Percentiles rank a stretch among this genome's conserved stretches.
These are phyloP conservation scores for Bucorvus abyssinicus DNA, from an alignment of 2,797 vertebrate species.

Conservation along the genomic window DNA sequence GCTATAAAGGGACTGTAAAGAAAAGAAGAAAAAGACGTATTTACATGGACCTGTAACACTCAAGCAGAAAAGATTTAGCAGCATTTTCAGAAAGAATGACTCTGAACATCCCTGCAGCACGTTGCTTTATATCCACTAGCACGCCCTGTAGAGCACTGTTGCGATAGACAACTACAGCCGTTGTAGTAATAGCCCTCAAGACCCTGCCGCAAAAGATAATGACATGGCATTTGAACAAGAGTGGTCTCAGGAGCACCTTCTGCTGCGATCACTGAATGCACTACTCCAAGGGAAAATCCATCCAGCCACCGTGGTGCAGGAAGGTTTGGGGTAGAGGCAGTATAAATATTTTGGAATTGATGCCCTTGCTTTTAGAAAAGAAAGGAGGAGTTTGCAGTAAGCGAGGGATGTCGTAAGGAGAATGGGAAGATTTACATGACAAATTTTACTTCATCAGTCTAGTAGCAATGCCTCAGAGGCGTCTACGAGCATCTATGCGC, in stretches of 20 bases:
- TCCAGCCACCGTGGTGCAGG: neutral
- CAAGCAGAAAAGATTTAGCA: neutral
- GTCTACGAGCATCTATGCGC: too few species aligned
- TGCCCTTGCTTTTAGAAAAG: neutral
- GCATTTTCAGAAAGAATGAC: neutral
- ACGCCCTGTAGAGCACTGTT: neutral
- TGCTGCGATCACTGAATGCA: neutral
- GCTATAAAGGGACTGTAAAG: neutral
- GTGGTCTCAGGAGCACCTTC: neutral
- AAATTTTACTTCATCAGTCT: neutral
- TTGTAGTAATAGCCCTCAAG: neutral
- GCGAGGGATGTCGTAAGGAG: fast-evolving
- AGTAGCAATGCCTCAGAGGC: neutral
- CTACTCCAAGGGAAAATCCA: neutral
- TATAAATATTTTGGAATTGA: neutral
- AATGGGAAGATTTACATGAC: neutral
- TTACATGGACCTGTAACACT: neutral
- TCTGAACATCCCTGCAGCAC: neutral
- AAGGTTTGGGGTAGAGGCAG: neutral
- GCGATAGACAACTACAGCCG: neutral
- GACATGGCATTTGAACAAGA: neutral
- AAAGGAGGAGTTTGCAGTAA: neutral
- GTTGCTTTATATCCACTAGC: neutral
- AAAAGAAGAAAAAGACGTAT: neutral
- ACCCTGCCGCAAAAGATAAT: neutral